phyloP scores from a whole-genome alignment of 1,140 invertebrate species.

The Drosophila pseudoobscura region DNA sequence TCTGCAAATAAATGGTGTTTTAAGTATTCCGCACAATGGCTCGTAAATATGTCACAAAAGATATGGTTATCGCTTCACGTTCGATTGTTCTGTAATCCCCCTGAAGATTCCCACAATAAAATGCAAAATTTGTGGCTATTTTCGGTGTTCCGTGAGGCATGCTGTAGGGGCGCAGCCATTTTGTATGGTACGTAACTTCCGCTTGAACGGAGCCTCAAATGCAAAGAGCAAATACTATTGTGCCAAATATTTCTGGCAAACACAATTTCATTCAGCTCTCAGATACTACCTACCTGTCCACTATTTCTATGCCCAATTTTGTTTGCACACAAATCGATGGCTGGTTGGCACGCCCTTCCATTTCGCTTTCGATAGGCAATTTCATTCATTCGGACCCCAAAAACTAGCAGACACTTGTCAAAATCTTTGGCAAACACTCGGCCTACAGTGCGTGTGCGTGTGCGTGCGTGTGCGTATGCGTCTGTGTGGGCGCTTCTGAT shows the following conservation, averaged over 20 bases:
- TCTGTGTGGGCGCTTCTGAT: constrained; percentile 26
- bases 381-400: constrained; percentile 63
- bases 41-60: constrained; percentile 43
- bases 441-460: background rate
- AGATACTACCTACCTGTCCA: constrained; percentile 25
- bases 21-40: constrained; percentile 34
- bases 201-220: constrained; percentile 55
- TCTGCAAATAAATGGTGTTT: constrained; percentile 86
- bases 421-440: constrained; percentile 60
- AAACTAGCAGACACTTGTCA: constrained; percentile 67
- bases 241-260: constrained; percentile 63
- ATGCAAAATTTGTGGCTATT: constrained; percentile 6
- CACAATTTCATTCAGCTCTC: constrained; percentile 53
- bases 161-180: constrained; percentile 8
- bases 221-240: constrained; percentile 59
- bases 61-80: constrained; percentile 19
- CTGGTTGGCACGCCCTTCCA: constrained; percentile 56
- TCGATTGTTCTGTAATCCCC: constrained; percentile 26
- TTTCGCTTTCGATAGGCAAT: constrained; percentile 49
- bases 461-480: constrained; percentile 11
- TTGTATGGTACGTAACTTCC: constrained; percentile 44
- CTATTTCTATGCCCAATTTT: constrained; percentile 30
- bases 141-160: background rate
- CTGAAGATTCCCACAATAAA: constrained; percentile 13
- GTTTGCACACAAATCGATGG: constrained; percentile 35